Evolutionary conservation across 2,888 invertebrate species (phyloP).

Genomic region (Leucophenga maculata): DNA sequence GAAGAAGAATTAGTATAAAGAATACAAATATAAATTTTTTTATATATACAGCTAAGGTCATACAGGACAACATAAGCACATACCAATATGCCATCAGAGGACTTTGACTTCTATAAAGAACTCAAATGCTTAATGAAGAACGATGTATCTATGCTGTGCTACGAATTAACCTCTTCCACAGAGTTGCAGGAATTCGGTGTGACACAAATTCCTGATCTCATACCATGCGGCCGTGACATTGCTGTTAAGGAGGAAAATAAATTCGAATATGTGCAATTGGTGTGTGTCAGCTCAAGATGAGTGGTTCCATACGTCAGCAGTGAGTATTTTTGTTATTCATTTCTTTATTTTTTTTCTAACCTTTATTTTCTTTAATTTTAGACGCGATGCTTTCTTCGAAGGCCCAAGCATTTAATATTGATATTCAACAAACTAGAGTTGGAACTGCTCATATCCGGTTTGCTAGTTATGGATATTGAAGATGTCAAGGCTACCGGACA

Average conservation of each 20-base stretch:
- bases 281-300: constrained; percentile 96
- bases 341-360: too few relatives aligned
- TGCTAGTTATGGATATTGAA: constrained; percentile 92
- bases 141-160: constrained; percentile 84
- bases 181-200: constrained; percentile 94
- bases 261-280: constrained; percentile 88
- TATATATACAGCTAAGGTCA: constrained; percentile 81
- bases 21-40: background rate
- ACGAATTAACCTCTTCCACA: constrained; percentile 88
- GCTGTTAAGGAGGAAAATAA: constrained; percentile 89
- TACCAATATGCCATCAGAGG: constrained; percentile 92
- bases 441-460: constrained; percentile 88
- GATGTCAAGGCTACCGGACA: constrained; percentile 89
- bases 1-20: background rate
- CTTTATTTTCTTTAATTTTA: constrained; percentile 59
- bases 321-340: constrained; percentile 73
- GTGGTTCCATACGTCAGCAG: constrained; percentile 88
- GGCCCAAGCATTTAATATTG: constrained; percentile 89
- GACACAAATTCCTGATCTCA: constrained; percentile 86
- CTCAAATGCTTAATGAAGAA: constrained; percentile 88
- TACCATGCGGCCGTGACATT: constrained; percentile 85
- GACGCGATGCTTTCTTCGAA: constrained; percentile 86
- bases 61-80: constrained; percentile 94
- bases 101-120: constrained; percentile 91
- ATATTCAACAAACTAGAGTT: constrained; percentile 95